phyloP scores from a whole-genome alignment of 2,797 vertebrate species.

The Erpetoichthys calabaricus region DNA sequence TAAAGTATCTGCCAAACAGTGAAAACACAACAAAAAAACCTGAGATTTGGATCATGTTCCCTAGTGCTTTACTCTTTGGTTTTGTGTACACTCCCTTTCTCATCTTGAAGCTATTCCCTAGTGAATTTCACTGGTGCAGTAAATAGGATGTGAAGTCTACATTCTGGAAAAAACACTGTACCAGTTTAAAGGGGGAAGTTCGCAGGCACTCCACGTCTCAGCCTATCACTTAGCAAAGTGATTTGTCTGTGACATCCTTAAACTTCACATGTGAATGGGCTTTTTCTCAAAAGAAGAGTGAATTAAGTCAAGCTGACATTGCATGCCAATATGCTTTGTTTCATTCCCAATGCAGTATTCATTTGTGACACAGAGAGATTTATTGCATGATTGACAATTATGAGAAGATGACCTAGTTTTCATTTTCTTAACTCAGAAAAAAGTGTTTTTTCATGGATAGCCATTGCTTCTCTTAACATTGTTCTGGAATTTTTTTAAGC shows the following conservation, averaged over 20 bases:
- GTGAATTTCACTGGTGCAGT: slow-evolving; percentile 5
- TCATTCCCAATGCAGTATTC: slow-evolving; percentile 70
- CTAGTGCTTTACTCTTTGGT: slow-evolving; percentile 2
- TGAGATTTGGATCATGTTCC: slow-evolving; percentile 7
- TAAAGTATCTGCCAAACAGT: neutral
- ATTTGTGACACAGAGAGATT: slow-evolving; percentile 73
- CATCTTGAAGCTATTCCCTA: slow-evolving; percentile 5
- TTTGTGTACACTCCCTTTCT: slow-evolving; percentile 5
- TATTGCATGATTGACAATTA: slow-evolving; percentile 87
- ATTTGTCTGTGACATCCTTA: slow-evolving; percentile 36
- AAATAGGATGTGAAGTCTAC: slow-evolving; percentile 13
- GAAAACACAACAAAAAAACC: slow-evolving; percentile 11
- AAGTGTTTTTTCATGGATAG: slow-evolving; percentile 66
- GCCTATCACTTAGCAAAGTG: slow-evolving; percentile 20
- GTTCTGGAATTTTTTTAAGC: slow-evolving; percentile 31
- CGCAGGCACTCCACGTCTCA: slow-evolving; percentile 9
- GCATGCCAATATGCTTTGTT: slow-evolving; percentile 80
- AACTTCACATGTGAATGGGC: slow-evolving; percentile 66
- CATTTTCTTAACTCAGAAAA: slow-evolving; percentile 51
- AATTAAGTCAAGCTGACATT: slow-evolving; percentile 73
- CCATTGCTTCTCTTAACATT: slow-evolving; percentile 50
- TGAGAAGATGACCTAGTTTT: slow-evolving; percentile 78
- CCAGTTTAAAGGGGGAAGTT: slow-evolving; percentile 12
- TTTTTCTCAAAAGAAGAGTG: slow-evolving; percentile 66
- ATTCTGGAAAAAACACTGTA: slow-evolving; percentile 11